Base-by-base conservation (phyloP, 2,888 invertebrate genomes). In the Caenorhabditis parvicauda region DNA sequence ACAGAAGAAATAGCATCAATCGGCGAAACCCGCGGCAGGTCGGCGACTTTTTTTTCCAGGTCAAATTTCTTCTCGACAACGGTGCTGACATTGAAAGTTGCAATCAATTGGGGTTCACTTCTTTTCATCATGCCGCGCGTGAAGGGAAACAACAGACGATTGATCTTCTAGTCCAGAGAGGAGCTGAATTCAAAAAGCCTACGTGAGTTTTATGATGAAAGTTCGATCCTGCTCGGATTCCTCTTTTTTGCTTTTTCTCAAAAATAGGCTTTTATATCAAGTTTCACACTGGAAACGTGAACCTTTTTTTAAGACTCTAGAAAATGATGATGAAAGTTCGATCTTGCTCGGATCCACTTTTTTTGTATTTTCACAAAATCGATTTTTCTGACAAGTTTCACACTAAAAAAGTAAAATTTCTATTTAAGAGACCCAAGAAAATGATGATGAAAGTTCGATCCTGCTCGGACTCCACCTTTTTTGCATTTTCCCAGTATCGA, bases 61-160 rank as follows among this genome's bases (percentile, higher is more conserved):
- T 64, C 0, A 37, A 49, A 24, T 49, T 50, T 14, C 70, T 77
- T 0, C 61, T 77, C 7, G 73, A 72, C 25, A 28, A 56, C 7
- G 71, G 70, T 12, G 74, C 76, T n/a, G 68, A 76, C 35, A 60
- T 77, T 22, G 69, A 77, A n/a, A 52, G 63, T 7, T 59, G 63
- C 45, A 69, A 66, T 39, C 66, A 69, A 24, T 54, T 73, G 9
- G 77, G 77, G 12, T 69, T 73, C 64, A 77, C 77, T 1, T 69
- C 77, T 5, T 72, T 70, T 22, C 72, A 74, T 39, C 75, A 77
- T 49, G 77, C 77, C 1, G 75, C 76, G 38, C 59, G 77, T 2
- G 76, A 77, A 54, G 76, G 77, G 3, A 66, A 72, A 25, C 54
- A 75, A 17, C 35, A 57, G 5, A 74, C 76, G n/a, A 67, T 75